Percentiles rank a stretch among this genome's conserved stretches.
These are phyloP conservation scores for Eulacestoma nigropectus DNA, from an alignment of 2,113 vertebrate genomes.

Conservation along the genomic window DNA sequence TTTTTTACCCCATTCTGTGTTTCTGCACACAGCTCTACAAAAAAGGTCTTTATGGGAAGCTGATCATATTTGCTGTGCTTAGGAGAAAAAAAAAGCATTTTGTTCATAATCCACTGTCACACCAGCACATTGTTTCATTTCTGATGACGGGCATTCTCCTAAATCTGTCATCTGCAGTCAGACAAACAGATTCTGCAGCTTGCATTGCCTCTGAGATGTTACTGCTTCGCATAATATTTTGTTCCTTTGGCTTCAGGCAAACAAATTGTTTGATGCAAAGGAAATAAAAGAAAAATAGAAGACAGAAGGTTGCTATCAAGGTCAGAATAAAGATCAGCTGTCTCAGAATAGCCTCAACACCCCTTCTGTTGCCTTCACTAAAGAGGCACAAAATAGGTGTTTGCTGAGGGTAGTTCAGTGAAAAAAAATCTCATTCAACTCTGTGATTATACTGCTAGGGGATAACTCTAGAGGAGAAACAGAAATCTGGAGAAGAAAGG, in stretches of 20 bases:
- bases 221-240: neutral
- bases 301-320: neutral
- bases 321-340: neutral
- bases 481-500: neutral
- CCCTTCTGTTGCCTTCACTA: neutral
- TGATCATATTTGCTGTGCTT: neutral
- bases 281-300: neutral
- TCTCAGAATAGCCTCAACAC: neutral
- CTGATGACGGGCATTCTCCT: neutral
- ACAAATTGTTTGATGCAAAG: neutral
- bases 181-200: conserved; percentile 6
- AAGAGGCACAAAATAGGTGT: neutral
- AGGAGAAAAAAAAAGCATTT: neutral
- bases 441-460: neutral
- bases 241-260: neutral
- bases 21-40: neutral
- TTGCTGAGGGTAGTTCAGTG: neutral
- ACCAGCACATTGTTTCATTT: neutral
- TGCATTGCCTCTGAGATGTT: neutral
- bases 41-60: neutral
- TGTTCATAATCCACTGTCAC: neutral
- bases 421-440: neutral
- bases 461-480: neutral
- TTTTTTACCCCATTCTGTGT: neutral
- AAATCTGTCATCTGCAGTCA: conserved; percentile 21